Evolutionary conservation across 2,888 invertebrate species (phyloP), one percentile per base, ranked within the genome.

Genomic region (Dermolepida albohirtum): DNA sequence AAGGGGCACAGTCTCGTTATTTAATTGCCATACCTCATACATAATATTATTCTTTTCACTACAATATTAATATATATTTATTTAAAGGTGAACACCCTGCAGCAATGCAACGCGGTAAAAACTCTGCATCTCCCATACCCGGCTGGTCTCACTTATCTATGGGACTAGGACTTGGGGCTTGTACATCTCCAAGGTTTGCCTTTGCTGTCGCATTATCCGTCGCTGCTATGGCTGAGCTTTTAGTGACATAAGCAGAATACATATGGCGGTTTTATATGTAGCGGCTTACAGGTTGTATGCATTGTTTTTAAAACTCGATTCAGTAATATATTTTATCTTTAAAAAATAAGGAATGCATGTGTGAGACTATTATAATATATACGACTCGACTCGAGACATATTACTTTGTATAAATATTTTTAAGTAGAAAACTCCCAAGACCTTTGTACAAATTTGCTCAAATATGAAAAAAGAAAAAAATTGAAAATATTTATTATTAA

Each of bases 51-150:
- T n/a, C 27, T 52, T 52, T 2, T 52, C 0, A 52, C 39, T 14
- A 44, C 12, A 14, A 12, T 47, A 47, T n/a, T n/a, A n/a, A n/a
- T n/a, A 47, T 47, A 16, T 52, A 66, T 47, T 55, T 12, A 14
- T 34, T 54, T 68, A 51, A 75, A 92, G 92, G 92, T 72, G 92
- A 92, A 84, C 91, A 92, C 84, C 92, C 92, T 63, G 92, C 92
- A 22, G 87, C 87, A 11, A 87, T 87, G 86, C 87, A 87, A 79
- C 83, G 86, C 72, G 87, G 86, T 12, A 86, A 86, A 76, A 85
- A 85, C 76, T 84, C 84, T 40, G 85, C 85, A 52, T 85, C 85
- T 5, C 85, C 85, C 1, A 84, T 85, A 66, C 85, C 85, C 8
- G 85, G 84, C 52, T 85, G 85, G 85, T 83, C 84, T 29, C 85